phyloP scores from a whole-genome alignment of 2,113 vertebrate genomes.

The Tretioscincus oriximinensis region DNA sequence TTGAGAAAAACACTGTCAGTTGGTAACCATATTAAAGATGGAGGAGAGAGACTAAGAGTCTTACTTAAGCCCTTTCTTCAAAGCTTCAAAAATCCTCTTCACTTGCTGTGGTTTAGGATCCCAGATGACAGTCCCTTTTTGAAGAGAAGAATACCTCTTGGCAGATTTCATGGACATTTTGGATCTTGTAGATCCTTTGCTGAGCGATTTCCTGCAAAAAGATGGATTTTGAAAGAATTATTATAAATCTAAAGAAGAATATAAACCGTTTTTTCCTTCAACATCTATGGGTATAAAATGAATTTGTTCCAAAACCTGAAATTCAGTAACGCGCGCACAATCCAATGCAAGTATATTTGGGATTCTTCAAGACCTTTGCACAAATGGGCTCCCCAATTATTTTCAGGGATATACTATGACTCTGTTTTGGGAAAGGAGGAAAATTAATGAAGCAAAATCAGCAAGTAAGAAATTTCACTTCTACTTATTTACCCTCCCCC shows the following conservation, averaged over 20 bases:
- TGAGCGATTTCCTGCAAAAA: slow-evolving; percentile 67
- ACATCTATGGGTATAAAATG: background rate
- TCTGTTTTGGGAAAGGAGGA: background rate
- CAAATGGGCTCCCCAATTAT: background rate
- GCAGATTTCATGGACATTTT: slow-evolving; percentile 74
- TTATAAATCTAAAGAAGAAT: background rate
- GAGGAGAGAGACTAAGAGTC: slow-evolving; percentile 41
- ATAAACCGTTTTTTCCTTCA: background rate
- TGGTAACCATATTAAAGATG: no score
- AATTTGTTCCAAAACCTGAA: background rate
- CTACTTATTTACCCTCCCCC: background rate
- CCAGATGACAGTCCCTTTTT: slow-evolving; percentile 67
- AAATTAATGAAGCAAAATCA: background rate
- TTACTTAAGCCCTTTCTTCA: slow-evolving; percentile 91
- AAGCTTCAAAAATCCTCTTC: slow-evolving; percentile 86
- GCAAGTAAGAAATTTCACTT: background rate
- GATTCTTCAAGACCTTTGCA: background rate
- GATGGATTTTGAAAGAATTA: background rate
- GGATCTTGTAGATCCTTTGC: slow-evolving; percentile 79
- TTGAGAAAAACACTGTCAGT: no score
- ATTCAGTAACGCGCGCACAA: background rate
- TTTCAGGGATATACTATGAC: background rate
- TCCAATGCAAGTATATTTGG: background rate
- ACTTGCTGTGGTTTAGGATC: slow-evolving; percentile 87
- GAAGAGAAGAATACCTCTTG: slow-evolving; percentile 75